phyloP scores from a whole-genome alignment of 2,113 vertebrate genomes.

The Corydoras maculifer region DNA sequence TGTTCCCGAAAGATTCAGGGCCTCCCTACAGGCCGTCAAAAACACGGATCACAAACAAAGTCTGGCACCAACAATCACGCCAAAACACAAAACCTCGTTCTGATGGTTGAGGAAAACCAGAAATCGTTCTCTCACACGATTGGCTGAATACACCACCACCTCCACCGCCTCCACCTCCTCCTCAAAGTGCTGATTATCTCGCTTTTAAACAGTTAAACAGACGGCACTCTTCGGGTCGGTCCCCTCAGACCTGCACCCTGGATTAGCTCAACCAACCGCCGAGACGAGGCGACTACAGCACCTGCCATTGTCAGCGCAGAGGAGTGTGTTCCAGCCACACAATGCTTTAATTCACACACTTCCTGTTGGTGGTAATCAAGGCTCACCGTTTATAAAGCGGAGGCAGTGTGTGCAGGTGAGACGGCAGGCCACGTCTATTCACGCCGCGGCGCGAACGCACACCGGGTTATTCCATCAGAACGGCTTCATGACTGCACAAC shows the following conservation, averaged over 20 bases:
- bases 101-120: too few relatives aligned
- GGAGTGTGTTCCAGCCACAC: constrained; percentile 56
- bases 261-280: constrained; percentile 41
- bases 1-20: neutral
- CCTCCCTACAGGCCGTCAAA: too few relatives aligned
- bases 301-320: constrained; percentile 60
- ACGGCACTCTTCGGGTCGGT: neutral
- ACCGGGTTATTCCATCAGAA: neutral
- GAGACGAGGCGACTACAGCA: constrained; percentile 51
- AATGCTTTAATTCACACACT: constrained; percentile 59
- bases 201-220: neutral
- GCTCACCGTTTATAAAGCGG: constrained; percentile 35
- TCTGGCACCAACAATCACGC: too few relatives aligned
- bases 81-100: too few relatives aligned
- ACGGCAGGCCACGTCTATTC: too few relatives aligned
- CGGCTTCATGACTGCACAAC: too few relatives aligned
- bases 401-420: neutral
- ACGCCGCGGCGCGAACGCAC: too few relatives aligned
- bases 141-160: too few relatives aligned
- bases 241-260: neutral
- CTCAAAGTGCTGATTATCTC: too few relatives aligned
- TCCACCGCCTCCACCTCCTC: too few relatives aligned
- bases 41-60: too few relatives aligned
- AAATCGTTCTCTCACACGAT: too few relatives aligned
- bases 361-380: constrained; percentile 47